Evolutionary conservation across 2,888 invertebrate species (phyloP), one percentile per base, ranked within the genome.

Genomic region (Drosophila rubida): DNA sequence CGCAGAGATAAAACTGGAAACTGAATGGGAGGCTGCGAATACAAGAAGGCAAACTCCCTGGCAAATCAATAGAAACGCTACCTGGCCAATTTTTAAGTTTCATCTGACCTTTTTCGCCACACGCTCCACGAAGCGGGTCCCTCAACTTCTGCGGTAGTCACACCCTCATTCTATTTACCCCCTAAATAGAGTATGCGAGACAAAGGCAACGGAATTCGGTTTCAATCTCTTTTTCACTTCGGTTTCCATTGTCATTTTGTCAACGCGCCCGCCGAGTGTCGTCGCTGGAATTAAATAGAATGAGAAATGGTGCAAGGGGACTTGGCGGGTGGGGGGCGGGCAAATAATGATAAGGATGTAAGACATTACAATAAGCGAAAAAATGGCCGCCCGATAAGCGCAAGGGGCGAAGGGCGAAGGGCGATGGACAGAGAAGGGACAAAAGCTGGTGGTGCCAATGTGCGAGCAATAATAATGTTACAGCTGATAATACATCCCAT

Each of bases 221-320:
- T 42, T 50, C 8, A 16, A 42, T 25, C 25, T 44, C 60, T 30
- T 32, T 50, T 62, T 35, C 50, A 62, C 58, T 73, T 62, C 46
- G 73, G 46, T 61, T 58, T 54, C 64, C 74, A 83, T 83, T 82
- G 86, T 83, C 84, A 69, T 87, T 80, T 83, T 80, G 80, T 86
- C 88, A 82, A 82, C 87, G 78, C 69, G 82, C 58, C 82, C 88
- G 64, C 57, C 54, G 88, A 87, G 88, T 80, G 88, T 86, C 84
- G 74, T 82, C 78, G 74, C 30, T 42, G 55, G 32, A 54, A 64
- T 58, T 49, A 60, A 69, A 69, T 58, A 51, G 50, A 16, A 23
- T 35, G 46, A 25, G 19, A 7, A 22, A 42, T 13, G 45, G 39
- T 46, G 42, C 19, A 19, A 37, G 42, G 32, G 19, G 54, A 8